These are phyloP conservation scores for Sus cebifrons DNA, from an alignment of 2,797 vertebrate genomes.

Conservation along the genomic window DNA sequence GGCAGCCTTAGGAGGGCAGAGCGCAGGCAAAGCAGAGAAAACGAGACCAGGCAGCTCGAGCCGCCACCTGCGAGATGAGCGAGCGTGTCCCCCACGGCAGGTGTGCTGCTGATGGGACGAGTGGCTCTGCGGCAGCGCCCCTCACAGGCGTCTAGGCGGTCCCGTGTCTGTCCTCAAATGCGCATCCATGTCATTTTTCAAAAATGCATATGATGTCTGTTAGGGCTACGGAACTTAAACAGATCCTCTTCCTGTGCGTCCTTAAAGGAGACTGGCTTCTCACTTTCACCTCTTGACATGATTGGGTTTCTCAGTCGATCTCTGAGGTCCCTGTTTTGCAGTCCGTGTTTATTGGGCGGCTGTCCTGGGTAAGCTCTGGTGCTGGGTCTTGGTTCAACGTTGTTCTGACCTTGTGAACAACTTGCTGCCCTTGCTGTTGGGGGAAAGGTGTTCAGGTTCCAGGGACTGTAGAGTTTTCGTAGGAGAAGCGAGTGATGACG, in stretches of 20 bases:
- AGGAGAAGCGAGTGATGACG: neutral
- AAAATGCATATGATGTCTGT: neutral
- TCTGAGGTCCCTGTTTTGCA: neutral
- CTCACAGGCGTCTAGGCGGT: neutral
- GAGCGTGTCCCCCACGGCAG: fast-evolving
- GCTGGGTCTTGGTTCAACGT: neutral
- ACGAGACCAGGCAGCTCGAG: neutral
- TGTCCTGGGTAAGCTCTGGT: neutral
- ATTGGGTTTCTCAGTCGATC: neutral
- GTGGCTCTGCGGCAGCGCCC: fast-evolving
- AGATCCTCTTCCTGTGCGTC: neutral
- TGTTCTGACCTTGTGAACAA: neutral
- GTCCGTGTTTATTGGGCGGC: neutral
- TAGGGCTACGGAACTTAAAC: neutral
- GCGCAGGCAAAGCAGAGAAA: neutral
- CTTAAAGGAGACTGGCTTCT: neutral
- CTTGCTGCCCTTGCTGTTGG: neutral
- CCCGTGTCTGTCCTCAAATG: neutral
- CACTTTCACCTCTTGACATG: neutral
- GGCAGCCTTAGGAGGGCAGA: neutral
- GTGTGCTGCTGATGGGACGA: neutral
- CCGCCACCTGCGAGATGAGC: fast-evolving
- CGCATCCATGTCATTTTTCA: neutral
- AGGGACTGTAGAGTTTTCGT: neutral
- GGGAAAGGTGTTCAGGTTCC: neutral